Base-by-base conservation (phyloP, 2,113 vertebrate genomes). In the Platycercus adscitus region DNA sequence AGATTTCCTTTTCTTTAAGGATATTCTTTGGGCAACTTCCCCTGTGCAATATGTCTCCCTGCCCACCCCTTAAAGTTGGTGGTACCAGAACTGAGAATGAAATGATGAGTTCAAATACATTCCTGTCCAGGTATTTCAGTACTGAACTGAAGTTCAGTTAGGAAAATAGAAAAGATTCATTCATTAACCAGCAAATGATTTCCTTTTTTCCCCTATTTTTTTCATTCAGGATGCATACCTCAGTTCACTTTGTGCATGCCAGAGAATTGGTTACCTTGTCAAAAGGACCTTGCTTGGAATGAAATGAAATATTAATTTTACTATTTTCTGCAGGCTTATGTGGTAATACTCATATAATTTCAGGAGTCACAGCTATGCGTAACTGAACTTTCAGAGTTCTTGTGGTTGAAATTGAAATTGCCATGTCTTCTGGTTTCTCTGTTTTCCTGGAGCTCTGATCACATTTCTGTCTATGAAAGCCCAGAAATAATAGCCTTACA, bases 401-500 rank as follows among this genome's bases (percentile, higher is more conserved):
- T 96, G 71, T 91, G 89, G 89, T 94, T 95, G 50, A 91, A 73
- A 37, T 17, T 93, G 91, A 94, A 97, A 90, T 96, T 92, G 69
- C 89, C 31, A 5, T 93, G 63, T 92, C 91, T 94, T 94, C 88
- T 96, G 89, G 76, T 91, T 93, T 91, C 82, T 95, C 55, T 3
- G 1, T 97, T 96, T 96, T 97, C 80, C 86, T 94, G 86, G 21
- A 80, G 63, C 86, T 93, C 50, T 89, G 83, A 89, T 97, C 83
- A 43, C 89, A 63, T 96, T 96, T 97, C 96, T 97, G 93, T 66
- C 86, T 90, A 60, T 86, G 72, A 84, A 95, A 96, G 50, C 61
- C 72, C 84, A 90, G 88, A 83, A 97, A 94, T 96, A 97, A 94
- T 93, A 95, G 50, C 49, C 81, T 92, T 79, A 95, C 68, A 94